These are phyloP conservation scores for Uropetala carovei DNA, from an alignment of 2,888 invertebrate species.

Conservation along the genomic window DNA sequence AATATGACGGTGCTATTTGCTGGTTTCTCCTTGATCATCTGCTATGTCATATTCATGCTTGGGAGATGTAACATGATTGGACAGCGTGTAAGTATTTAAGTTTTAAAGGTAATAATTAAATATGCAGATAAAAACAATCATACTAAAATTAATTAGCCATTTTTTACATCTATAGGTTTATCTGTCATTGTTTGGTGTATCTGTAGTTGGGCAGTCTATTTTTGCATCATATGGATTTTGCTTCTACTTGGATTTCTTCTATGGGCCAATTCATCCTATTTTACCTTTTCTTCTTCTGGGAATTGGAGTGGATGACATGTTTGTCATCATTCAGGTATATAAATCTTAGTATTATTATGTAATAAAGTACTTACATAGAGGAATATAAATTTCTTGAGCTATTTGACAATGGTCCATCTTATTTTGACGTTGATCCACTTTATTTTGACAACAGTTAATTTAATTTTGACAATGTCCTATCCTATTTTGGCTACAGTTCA, in stretches of 20 bases:
- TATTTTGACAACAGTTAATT: too few species aligned
- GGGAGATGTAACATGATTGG: slow-evolving; percentile 73
- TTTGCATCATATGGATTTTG: slow-evolving; percentile 74
- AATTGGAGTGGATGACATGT: slow-evolving; percentile 75
- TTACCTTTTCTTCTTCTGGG: slow-evolving; percentile 74
- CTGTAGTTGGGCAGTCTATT: slow-evolving; percentile 73
- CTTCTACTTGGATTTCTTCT: slow-evolving; percentile 73
- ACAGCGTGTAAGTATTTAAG: slow-evolving; percentile 71
- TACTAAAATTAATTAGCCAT: background rate
- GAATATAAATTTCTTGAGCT: background rate
- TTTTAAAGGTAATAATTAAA: background rate
- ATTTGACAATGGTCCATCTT: background rate
- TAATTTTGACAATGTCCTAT: too few species aligned
- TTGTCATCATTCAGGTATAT: slow-evolving; percentile 73
- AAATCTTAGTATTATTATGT: background rate
- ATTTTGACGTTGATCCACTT: too few species aligned
- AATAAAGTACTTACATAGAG: background rate
- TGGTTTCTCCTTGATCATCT: slow-evolving; percentile 73
- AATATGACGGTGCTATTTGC: slow-evolving; percentile 73
- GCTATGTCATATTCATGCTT: slow-evolving; percentile 74
- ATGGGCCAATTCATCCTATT: slow-evolving; percentile 74
- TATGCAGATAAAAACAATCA: background rate
- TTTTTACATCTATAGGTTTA: slow-evolving; percentile 68
- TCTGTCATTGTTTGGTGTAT: slow-evolving; percentile 72
- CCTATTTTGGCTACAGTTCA: too few species aligned